Percentiles rank a stretch among this genome's conserved stretches.
Conservation (phyloP, 2,113 vertebrate species). For the Ceyx cyanopectus region DNA sequence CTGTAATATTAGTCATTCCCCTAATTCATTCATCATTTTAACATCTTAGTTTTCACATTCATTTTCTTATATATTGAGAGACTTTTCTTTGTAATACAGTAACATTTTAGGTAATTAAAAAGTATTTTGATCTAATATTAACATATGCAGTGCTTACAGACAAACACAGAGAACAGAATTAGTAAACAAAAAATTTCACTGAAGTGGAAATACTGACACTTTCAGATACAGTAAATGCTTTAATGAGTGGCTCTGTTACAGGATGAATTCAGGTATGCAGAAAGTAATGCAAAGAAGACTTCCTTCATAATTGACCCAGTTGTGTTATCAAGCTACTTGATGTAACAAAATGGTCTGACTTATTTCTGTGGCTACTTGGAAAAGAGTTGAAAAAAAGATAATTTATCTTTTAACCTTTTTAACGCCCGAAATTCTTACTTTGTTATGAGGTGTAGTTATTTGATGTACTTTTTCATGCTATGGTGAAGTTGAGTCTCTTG, state of each 20-base stretch:
- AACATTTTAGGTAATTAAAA: slow-evolving; percentile 19
- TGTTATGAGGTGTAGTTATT: background rate
- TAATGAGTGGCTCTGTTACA: background rate
- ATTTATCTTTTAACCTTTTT: background rate
- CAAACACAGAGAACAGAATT: background rate
- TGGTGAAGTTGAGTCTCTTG: background rate
- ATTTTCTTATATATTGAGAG: slow-evolving; percentile 57
- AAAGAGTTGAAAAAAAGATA: background rate
- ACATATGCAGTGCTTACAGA: background rate
- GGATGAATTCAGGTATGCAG: background rate
- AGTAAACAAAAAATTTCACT: background rate
- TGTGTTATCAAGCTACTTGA: background rate
- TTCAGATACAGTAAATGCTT: background rate
- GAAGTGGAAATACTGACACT: background rate
- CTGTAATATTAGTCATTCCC: background rate
- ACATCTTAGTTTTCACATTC: background rate
- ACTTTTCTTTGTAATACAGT: background rate
- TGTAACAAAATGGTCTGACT: background rate
- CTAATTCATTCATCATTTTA: background rate
- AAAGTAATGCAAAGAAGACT: background rate
- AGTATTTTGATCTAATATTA: background rate
- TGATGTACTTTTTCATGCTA: background rate
- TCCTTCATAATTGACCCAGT: background rate
- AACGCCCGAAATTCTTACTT: background rate
- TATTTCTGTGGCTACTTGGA: background rate